A percentile compares a stretch with the other conserved stretches of the same genome.
These are phyloP conservation scores for Halesus radiatus DNA, from an alignment of 1,140 invertebrate genomes.

Conservation along the genomic window DNA sequence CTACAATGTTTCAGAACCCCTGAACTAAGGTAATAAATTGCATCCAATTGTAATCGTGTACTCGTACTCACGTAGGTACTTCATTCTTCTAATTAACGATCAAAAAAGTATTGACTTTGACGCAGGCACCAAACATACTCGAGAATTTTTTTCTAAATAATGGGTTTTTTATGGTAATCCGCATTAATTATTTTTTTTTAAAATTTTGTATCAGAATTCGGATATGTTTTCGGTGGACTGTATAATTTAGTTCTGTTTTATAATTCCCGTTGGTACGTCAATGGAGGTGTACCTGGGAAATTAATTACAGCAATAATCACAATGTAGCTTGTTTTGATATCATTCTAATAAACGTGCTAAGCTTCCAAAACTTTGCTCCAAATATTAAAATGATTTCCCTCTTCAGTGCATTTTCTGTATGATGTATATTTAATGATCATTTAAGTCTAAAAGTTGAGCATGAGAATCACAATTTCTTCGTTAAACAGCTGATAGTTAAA, in stretches of 20 bases:
- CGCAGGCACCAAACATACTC: neutral
- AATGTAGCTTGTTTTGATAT: constrained; percentile 25
- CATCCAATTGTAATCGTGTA: too few relatives aligned
- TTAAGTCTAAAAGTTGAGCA: too few relatives aligned
- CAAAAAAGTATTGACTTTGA: constrained; percentile 20
- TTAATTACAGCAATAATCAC: constrained; percentile 23
- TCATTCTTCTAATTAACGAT: neutral
- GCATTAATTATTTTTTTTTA: constrained; percentile 35
- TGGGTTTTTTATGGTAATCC: constrained; percentile 32
- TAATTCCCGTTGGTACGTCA: constrained; percentile 28
- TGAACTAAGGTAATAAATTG: too few relatives aligned
- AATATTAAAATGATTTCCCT: neutral
- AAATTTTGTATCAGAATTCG: constrained; percentile 13
- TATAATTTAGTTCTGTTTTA: constrained; percentile 29
- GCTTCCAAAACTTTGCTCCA: neutral
- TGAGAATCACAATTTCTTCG: too few relatives aligned
- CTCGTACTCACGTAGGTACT: too few relatives aligned
- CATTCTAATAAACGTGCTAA: constrained; percentile 22
- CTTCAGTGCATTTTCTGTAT: too few relatives aligned
- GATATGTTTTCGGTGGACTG: constrained; percentile 17
- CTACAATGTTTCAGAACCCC: too few relatives aligned
- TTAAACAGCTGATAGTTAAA: too few relatives aligned
- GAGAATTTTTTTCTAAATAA: constrained; percentile 14
- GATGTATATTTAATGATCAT: too few relatives aligned
- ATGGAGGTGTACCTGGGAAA: constrained; percentile 30